Conservation (phyloP, 2,888 invertebrate species). For the Girardia tigrina region DNA sequence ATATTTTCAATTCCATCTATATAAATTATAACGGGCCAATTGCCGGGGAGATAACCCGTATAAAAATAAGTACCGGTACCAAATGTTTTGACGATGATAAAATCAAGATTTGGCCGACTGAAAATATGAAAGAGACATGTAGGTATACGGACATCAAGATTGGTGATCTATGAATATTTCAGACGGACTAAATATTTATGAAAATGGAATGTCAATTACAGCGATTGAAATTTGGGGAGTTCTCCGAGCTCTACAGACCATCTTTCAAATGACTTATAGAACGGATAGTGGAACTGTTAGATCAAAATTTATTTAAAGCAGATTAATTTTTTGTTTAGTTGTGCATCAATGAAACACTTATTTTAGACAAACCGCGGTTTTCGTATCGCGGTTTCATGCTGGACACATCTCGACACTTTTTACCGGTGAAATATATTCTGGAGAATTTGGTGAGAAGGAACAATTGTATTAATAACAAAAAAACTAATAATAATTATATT, state of each 20-base stretch:
- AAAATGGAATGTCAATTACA: background rate
- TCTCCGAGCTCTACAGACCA: background rate
- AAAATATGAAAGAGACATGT: background rate
- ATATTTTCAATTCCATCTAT: background rate
- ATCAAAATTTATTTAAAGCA: no score
- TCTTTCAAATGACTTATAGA: background rate
- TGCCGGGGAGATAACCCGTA: background rate
- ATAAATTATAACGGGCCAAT: background rate
- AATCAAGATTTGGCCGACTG: background rate
- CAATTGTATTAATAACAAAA: no score
- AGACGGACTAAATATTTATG: background rate
- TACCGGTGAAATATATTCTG: constrained; percentile 42
- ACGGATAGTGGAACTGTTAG: background rate
- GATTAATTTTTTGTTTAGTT: no score
- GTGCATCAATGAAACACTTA: constrained; percentile 39
- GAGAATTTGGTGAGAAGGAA: constrained; percentile 43
- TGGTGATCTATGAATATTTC: background rate
- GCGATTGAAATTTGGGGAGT: background rate
- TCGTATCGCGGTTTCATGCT: constrained; percentile 45
- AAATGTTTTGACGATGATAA: background rate
- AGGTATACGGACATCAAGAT: background rate
- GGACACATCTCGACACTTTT: constrained; percentile 47
- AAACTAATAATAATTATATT: no score
- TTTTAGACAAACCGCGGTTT: constrained; percentile 46
- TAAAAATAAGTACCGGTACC: background rate